Base-by-base conservation (phyloP, 2,113 vertebrate genomes). In the Menura novaehollandiae region DNA sequence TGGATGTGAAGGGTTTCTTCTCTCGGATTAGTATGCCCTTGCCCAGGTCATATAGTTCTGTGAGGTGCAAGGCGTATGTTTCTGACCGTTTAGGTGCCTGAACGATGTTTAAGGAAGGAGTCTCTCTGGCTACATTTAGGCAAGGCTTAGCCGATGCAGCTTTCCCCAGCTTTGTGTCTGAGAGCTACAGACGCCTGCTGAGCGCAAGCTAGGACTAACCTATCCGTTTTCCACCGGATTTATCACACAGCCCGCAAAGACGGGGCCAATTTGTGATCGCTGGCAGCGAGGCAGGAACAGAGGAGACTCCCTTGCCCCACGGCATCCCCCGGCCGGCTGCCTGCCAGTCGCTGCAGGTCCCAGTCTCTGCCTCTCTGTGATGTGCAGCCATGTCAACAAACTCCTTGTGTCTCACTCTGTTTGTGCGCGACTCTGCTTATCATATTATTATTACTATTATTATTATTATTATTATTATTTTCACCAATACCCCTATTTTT, bases 161-260 rank as follows among this genome's bases (percentile, higher is more conserved):
- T 85, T 26, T 39, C 66, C 88, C 28, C 76, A 96, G 97, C 97
- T 92, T 97, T 97, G 92, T 97, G 95, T 88, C 95, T 95, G 87
- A 59, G 72, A 26, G 14, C 84, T 83, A 93, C 88, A 73, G 93
- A 47, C 15, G 85, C 84, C 91, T 77, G 80, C 88, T 95, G 91
- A 78, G 76, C 7, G 1, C 63, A 91, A 73, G 55, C 68, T 91
- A 86, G 73, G 30, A 63, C 66, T 85, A 92, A 88, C 77, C 64
- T 93, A 85, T 72, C 68, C 59, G 18, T 89, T 86, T 93, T 92
- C 68, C 39, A 76, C 58, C 26, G 55, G 74, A 41, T 95, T 96
- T 88, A 82, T 80, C 44, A 22, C 19, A 67, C 59, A 95, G 75
- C 37, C 94, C 27, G 19, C 89, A 87, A 93, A 97, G 85, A 96